phyloP scores from a whole-genome alignment of 2,888 invertebrate species.

The Conistra vaccinii region DNA sequence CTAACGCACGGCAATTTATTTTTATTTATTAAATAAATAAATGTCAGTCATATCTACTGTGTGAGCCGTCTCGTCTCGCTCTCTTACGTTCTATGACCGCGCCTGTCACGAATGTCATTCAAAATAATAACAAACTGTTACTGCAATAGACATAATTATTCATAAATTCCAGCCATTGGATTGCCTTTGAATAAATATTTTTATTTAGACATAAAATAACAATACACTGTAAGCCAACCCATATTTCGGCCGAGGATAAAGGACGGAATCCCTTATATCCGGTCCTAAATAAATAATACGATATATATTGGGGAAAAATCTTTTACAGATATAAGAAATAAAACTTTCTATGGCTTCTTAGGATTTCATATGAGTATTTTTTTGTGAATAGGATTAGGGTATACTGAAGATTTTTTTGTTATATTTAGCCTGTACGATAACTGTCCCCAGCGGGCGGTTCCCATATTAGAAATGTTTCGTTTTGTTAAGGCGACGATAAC shows the following conservation, averaged over 20 bases:
- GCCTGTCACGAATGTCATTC: too few relatives aligned
- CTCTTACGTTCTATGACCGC: not conserved
- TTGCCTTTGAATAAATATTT: constrained; percentile 52
- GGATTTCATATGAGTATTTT: constrained; percentile 20
- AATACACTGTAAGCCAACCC: constrained; percentile 43
- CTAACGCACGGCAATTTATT: too few relatives aligned
- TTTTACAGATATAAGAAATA: constrained; percentile 44
- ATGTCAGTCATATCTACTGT: too few relatives aligned
- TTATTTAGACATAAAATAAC: constrained; percentile 56
- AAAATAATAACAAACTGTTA: constrained; percentile 10
- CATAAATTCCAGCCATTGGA: constrained; percentile 25
- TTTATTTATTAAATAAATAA: too few relatives aligned
- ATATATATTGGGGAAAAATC: constrained; percentile 43
- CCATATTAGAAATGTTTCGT: not conserved
- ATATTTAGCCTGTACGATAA: not conserved
- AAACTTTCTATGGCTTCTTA: constrained; percentile 22
- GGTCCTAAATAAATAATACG: constrained; percentile 57
- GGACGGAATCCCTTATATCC: constrained; percentile 50
- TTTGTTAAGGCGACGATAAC: too few relatives aligned
- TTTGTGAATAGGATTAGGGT: constrained; percentile 22
- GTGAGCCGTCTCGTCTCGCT: too few relatives aligned
- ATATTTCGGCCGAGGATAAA: constrained; percentile 52
- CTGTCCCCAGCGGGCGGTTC: too few relatives aligned
- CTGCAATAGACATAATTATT: constrained; percentile 26
- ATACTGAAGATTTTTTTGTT: constrained; percentile 28